Percentiles rank a stretch among this genome's conserved stretches.
These are phyloP conservation scores for Actinernus sp. DNA, from an alignment of 92 coral and sea anemone genomes.

Conservation along the genomic window DNA sequence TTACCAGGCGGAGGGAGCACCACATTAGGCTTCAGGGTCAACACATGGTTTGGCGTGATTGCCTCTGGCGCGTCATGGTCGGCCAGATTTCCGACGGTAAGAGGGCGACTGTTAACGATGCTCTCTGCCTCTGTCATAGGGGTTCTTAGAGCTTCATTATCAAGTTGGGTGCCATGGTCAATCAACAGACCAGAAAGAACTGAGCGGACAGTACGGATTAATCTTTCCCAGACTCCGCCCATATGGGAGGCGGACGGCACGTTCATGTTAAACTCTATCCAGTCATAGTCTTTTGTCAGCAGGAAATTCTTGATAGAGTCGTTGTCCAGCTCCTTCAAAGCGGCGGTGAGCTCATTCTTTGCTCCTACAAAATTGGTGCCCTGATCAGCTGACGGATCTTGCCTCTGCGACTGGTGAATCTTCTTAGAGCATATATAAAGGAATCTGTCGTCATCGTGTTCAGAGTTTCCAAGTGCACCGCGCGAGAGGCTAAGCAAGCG, in stretches of 20 bases:
- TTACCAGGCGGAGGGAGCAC: slow-evolving; percentile 44
- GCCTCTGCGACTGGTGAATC: slow-evolving; percentile 60
- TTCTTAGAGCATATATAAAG: slow-evolving; percentile 43
- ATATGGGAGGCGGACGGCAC: slow-evolving; percentile 49
- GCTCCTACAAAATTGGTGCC: slow-evolving; percentile 62
- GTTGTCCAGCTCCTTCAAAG: slow-evolving; percentile 44
- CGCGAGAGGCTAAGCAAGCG: slow-evolving; percentile 62
- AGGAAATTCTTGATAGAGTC: slow-evolving; percentile 20
- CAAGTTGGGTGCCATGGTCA: slow-evolving; percentile 1
- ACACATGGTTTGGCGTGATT: slow-evolving; percentile 6
- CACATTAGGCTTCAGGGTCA: slow-evolving; percentile 7
- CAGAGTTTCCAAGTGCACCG: slow-evolving; percentile 66
- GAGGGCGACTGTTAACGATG: slow-evolving; percentile 16
- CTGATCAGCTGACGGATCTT: slow-evolving; percentile 29
- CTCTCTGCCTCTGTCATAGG: slow-evolving; percentile 4
- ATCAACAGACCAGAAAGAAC: not conserved
- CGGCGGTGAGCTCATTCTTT: slow-evolving; percentile 17
- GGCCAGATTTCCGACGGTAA: not conserved
- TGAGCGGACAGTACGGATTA: slow-evolving; percentile 15
- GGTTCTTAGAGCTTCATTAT: slow-evolving; percentile 7
- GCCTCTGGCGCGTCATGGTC: not conserved
- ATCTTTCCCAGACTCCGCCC: slow-evolving; percentile 63
- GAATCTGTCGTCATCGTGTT: too few relatives aligned
- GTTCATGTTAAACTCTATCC: slow-evolving; percentile 47
- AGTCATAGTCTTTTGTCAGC: slow-evolving; percentile 21